Base-by-base conservation (phyloP, 1,140 invertebrate species). In the Andrena cerasifolii region DNA sequence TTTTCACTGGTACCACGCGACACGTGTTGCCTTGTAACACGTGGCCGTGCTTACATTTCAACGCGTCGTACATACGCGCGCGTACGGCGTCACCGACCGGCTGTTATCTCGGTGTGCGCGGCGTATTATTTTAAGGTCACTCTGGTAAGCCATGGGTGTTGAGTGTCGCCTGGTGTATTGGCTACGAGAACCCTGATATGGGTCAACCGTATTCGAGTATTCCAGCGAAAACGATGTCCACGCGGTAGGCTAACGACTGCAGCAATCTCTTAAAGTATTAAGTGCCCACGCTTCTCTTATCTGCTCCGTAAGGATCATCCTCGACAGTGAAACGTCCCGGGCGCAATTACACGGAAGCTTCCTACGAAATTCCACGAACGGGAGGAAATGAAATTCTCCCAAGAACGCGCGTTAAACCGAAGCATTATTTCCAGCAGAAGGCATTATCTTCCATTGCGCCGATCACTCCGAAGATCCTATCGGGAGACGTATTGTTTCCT, bases 1-100 rank as follows among this genome's bases (percentile, higher is more conserved):
- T 87, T 87, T 87, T 87, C 81, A 82, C 85, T 87, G 81, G 83
- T 82, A 86, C 76, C 81, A 85, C 83, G 80, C 83, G 84, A 87
- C 86, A 87, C 85, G 85, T 87, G 85, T 87, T 87, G 78, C 80
- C 75, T 59, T 67, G 77, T 80, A 84, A 86, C 85, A 86, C 85
- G 85, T 87, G 85, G 83, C 79, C 63, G 74, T 86, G 83, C 85
- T 86, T 86, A 87, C 79, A 77, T 86, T 87, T 82, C 85, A 78
- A 47, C 45, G 61, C 51, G 47, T 40, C 58, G 40, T 58, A 59
- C 68, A 66, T 5, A 58, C 67, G 77, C 80, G 80, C 61, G 77
- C 65, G 8, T 49, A 40, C 51, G 14, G 36, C 65, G 53, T 72
- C 67, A 73, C 67, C 51, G 54, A 28, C 79, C 78, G 68, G 53